A percentile compares a stretch with the other conserved stretches of the same genome.
phyloP scores from a whole-genome alignment of 2,113 vertebrate genomes.

The Gallinago media region DNA sequence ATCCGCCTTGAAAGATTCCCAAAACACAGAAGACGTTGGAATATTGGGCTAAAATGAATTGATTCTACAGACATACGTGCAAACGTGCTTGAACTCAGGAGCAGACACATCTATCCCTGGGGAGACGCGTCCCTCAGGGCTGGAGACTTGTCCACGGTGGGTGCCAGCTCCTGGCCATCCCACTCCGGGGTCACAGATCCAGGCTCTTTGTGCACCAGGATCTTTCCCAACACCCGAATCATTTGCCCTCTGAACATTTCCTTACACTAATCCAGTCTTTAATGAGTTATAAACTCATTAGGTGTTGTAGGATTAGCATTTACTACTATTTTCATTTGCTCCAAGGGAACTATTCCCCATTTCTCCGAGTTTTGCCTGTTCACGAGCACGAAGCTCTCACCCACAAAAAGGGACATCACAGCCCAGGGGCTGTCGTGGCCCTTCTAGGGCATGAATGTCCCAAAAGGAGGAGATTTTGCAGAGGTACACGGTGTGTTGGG shows the following conservation, averaged over 20 bases:
- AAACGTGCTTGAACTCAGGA: background rate
- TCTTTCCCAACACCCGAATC: accelerated
- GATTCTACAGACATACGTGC: accelerated
- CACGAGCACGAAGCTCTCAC: accelerated
- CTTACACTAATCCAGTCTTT: background rate
- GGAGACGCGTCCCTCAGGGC: accelerated
- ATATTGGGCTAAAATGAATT: background rate
- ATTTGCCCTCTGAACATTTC: background rate
- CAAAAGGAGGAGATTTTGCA: no score
- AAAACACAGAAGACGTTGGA: background rate
- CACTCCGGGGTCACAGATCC: background rate
- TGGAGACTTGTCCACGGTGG: background rate
- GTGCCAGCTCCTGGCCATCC: background rate
- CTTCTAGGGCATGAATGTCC: accelerated
- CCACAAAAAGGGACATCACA: no score
- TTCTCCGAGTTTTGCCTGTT: background rate
- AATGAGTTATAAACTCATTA: accelerated
- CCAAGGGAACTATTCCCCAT: background rate
- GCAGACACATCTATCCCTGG: accelerated
- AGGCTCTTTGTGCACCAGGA: background rate
- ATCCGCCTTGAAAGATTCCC: background rate
- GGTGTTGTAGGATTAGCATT: background rate
- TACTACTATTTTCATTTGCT: background rate
- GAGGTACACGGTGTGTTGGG: accelerated
- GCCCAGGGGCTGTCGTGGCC: accelerated